phyloP scores from a whole-genome alignment of 2,888 invertebrate species.

The Apotomis capreana region DNA sequence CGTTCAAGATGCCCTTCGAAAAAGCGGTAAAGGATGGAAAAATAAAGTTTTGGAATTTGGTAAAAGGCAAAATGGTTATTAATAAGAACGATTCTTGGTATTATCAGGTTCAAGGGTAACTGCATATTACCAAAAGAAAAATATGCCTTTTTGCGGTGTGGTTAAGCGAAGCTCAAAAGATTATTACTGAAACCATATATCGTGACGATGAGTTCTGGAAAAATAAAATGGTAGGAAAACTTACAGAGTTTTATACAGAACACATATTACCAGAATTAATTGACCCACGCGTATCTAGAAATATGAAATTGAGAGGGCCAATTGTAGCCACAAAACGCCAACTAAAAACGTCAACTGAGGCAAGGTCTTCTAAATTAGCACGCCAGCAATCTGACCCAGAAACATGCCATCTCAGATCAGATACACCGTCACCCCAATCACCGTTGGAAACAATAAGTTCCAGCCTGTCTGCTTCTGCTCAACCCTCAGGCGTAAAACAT shows the following conservation, averaged over 20 bases:
- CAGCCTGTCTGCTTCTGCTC: no score
- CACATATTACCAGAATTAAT: not conserved
- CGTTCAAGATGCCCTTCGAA: not conserved
- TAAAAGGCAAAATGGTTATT: not conserved
- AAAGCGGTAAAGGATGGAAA: not conserved
- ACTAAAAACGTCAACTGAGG: no score
- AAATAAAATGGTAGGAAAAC: not conserved
- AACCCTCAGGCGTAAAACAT: no score
- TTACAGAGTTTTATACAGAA: not conserved
- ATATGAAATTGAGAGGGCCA: not conserved
- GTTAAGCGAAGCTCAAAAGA: not conserved
- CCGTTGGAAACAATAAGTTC: no score
- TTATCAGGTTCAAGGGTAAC: not conserved
- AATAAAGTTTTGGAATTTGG: not conserved
- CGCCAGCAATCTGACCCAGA: no score
- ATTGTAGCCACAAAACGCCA: no score
- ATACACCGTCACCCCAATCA: no score
- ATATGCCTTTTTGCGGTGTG: slow-evolving; percentile 1
- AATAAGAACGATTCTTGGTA: not conserved
- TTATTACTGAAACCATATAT: not conserved
- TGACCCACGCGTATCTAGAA: not conserved
- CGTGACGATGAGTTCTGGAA: not conserved
- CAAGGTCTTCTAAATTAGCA: no score
- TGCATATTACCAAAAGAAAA: not conserved
- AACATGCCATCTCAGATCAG: no score